Conservation (phyloP, 2,797 vertebrate species). For the Melopsittacus undulatus region DNA sequence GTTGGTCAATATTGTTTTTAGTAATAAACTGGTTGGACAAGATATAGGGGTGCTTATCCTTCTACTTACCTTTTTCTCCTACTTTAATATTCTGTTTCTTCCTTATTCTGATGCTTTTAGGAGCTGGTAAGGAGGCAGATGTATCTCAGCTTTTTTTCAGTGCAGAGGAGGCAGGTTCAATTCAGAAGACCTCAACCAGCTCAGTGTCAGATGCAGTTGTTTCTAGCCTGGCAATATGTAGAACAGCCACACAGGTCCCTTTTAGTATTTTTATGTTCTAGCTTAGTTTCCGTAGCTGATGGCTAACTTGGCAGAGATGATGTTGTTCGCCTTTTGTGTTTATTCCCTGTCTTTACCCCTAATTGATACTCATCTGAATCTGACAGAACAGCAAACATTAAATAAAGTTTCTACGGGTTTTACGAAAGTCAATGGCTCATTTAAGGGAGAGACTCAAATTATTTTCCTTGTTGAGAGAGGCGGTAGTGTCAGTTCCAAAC, state of each 20-base stretch:
- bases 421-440: neutral
- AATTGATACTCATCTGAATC: neutral
- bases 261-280: neutral
- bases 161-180: neutral
- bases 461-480: neutral
- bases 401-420: neutral
- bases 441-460: neutral
- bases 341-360: neutral
- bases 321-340: neutral
- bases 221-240: neutral
- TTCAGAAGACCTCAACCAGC: neutral
- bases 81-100: neutral
- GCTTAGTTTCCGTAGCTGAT: neutral
- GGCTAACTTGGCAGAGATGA: neutral
- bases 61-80: neutral
- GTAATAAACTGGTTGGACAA: neutral
- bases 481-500: neutral
- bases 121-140: neutral
- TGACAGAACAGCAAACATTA: neutral
- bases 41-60: neutral
- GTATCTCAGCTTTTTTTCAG: neutral
- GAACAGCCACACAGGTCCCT: neutral
- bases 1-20: neutral
- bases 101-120: neutral
- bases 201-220: neutral